phyloP scores from a whole-genome alignment of 1,140 invertebrate species.

The Leptinotarsa lineolata region DNA sequence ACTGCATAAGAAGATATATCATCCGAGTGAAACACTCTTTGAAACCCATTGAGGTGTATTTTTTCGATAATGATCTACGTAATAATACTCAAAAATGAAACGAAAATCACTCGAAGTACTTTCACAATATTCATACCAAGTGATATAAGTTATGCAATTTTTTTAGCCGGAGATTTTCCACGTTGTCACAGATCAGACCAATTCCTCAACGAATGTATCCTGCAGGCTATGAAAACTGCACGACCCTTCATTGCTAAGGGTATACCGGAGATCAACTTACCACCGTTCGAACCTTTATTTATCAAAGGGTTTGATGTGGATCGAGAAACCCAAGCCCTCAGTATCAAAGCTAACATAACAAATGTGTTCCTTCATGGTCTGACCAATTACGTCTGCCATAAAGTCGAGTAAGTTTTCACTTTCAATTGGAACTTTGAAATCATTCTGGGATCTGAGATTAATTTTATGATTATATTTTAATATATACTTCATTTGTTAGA shows the following conservation, averaged over 20 bases:
- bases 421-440: too few relatives aligned
- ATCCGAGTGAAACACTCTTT: too few relatives aligned
- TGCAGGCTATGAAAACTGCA: constrained; percentile 62
- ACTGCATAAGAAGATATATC: too few relatives aligned
- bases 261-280: constrained; percentile 67
- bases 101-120: too few relatives aligned
- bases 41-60: too few relatives aligned
- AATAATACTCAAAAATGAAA: too few relatives aligned
- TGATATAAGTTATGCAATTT: not conserved
- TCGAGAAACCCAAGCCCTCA: constrained; percentile 65
- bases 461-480: too few relatives aligned
- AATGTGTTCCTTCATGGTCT: constrained; percentile 67
- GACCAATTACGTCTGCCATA: constrained; percentile 33
- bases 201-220: constrained; percentile 57
- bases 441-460: too few relatives aligned
- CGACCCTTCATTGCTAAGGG: constrained; percentile 64
- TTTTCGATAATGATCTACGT: too few relatives aligned
- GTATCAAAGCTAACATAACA: constrained; percentile 67
- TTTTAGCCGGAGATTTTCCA: not conserved
- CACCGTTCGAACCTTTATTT: constrained; percentile 65
- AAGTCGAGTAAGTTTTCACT: constrained; percentile 35
- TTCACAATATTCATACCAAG: too few relatives aligned
- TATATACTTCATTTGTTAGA: too few relatives aligned
- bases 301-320: constrained; percentile 65
- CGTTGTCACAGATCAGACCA: not conserved